Evolutionary conservation across 2,797 vertebrate genomes (phyloP).

Genomic region (Scyliorhinus canicula): DNA sequence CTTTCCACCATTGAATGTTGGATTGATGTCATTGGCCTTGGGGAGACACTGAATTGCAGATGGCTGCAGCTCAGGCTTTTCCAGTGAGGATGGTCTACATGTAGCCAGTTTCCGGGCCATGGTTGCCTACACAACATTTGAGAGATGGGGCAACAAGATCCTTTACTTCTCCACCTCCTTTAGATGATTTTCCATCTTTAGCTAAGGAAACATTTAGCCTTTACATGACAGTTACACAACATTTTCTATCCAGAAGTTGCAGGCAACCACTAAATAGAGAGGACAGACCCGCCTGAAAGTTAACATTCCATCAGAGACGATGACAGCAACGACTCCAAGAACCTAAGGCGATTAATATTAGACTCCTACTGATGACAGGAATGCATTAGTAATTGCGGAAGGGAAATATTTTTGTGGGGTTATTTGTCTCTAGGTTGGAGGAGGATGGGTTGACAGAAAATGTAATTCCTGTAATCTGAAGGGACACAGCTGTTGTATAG

Average conservation of each 20-base stretch:
- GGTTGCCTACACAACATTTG: not conserved
- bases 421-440: not conserved
- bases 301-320: not conserved
- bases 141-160: too few species aligned
- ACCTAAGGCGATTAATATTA: not conserved
- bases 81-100: not conserved
- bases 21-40: not conserved
- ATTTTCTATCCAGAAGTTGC: not conserved
- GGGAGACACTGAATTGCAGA: not conserved
- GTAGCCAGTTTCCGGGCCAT: not conserved
- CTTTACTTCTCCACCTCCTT: not conserved
- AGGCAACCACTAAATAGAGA: not conserved
- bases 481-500: not conserved
- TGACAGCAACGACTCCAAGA: not conserved
- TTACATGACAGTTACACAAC: not conserved
- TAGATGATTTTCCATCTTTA: not conserved
- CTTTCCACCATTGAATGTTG: not conserved
- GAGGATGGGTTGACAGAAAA: not conserved
- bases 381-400: conserved; percentile 4
- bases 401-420: conserved; percentile 14
- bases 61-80: not conserved
- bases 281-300: not conserved
- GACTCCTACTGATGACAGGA: not conserved
- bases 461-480: not conserved
- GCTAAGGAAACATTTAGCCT: not conserved